Evolutionary conservation across 2,113 vertebrate species (phyloP), one percentile per base, ranked within the genome.

Genomic region (Tachysurus vachellii): DNA sequence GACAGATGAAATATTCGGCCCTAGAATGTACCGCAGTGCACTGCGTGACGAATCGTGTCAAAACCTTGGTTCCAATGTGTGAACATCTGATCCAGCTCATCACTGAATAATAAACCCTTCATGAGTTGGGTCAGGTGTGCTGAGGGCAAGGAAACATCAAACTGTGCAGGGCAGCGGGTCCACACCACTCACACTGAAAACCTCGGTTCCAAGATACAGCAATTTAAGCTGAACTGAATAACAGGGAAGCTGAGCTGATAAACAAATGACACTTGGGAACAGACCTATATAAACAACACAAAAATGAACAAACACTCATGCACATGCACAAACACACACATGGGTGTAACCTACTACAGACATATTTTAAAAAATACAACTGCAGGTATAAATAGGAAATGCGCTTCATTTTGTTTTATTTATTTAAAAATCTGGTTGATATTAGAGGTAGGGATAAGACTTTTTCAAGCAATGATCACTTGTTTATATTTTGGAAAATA

Each of bases 71-170:
- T 83, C 61, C 81, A 66, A 66, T 66, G 81, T 66, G 61, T 66
- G 61, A 83, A 66, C 81, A 83, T 83, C 44, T 83, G 81, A 83
- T 50, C 9, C 81, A 50, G 44, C 81, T 66, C 81, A 83, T 83
- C 81, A 66, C 16, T 62, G 81, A 83, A 83, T 83, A 64, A 83
- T 86, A 57, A 82, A 59, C 26, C 80, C 42, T 66, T 64, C 81
- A 28, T 66, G 59, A 83, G 42, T 17, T 47, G 81, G 81, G 81
- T 83, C 61, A 61, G 79, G 21, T 23, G 31, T 66, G 61, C 62
- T 28, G 61, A 83, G 81, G 61, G 81, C 44, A 66, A 66, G 21
- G 61, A 83, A 66, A 83, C n/a, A 13, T 66, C 81, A 53, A 66
- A 66, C 79, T 61, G 79, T 42, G 31, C 21, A 26, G 79, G 79